phyloP scores from a whole-genome alignment of 2,113 vertebrate species.

The Pavo muticus region DNA sequence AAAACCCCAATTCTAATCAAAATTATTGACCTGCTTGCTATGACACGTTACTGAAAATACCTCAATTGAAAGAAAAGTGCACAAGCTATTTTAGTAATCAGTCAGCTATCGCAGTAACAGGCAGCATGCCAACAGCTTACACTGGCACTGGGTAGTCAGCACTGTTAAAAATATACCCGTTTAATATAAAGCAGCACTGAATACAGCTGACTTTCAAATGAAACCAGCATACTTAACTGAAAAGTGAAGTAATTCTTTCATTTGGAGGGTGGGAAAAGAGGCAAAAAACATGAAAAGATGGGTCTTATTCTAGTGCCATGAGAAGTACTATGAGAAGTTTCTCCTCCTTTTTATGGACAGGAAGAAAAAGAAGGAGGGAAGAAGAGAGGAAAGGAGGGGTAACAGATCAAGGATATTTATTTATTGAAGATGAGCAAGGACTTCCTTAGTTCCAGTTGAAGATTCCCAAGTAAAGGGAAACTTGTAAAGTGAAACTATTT shows the following conservation, averaged over 20 bases:
- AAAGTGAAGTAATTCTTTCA: neutral
- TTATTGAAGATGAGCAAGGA: neutral
- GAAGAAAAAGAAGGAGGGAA: neutral
- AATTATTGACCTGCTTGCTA: neutral
- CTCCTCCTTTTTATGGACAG: neutral
- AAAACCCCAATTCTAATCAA: neutral
- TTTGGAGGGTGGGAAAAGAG: neutral
- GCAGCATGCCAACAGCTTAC: neutral
- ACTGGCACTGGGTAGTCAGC: neutral
- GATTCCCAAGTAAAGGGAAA: neutral
- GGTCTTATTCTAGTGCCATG: neutral
- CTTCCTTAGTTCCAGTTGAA: neutral
- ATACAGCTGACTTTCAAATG: neutral
- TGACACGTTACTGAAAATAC: neutral
- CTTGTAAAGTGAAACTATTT: neutral
- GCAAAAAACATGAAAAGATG: neutral
- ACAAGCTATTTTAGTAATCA: constrained; percentile 10
- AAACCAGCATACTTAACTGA: neutral
- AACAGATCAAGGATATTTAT: neutral
- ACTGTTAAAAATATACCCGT: neutral
- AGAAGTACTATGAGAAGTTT: neutral
- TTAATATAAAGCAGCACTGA: neutral
- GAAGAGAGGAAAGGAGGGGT: neutral
- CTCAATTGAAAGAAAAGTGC: neutral
- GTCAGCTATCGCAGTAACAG: neutral